Conservation (phyloP, 92 coral and sea anemone species). For the Nematostella vectensis region DNA sequence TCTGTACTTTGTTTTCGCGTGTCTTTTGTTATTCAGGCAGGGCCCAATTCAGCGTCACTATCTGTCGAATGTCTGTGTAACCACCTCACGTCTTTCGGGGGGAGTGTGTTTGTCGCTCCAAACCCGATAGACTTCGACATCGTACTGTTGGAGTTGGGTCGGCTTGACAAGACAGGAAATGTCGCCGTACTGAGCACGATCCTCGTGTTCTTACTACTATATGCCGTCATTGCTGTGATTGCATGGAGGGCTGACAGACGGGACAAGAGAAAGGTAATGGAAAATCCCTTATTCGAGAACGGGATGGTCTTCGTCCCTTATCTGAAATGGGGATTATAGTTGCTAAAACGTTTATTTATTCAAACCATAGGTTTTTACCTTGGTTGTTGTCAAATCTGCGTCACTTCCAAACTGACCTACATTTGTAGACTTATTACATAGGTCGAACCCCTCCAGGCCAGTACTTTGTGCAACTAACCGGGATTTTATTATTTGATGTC, state of each 20-base stretch:
- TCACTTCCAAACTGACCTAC: too few relatives aligned
- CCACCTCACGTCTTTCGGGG: constrained; percentile 85
- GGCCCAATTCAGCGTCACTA: constrained; percentile 22
- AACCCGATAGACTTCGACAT: constrained; percentile 66
- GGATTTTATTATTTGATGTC: too few relatives aligned
- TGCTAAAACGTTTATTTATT: too few relatives aligned
- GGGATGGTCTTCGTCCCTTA: too few relatives aligned
- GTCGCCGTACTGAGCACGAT: constrained; percentile 55
- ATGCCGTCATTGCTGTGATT: constrained; percentile 44
- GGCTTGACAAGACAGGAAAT: constrained; percentile 61
- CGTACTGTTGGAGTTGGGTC: constrained; percentile 38
- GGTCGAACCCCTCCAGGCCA: too few relatives aligned
- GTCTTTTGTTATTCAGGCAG: too few relatives aligned
- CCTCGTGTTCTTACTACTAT: constrained; percentile 34
- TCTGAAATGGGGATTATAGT: too few relatives aligned
- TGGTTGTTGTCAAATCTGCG: too few relatives aligned
- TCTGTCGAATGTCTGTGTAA: constrained; percentile 66
- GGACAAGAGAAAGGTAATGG: constrained; percentile 49
- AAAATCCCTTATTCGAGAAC: not conserved
- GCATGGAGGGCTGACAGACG: constrained; percentile 65
- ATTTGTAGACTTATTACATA: too few relatives aligned
- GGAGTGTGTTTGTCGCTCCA: constrained; percentile 63
- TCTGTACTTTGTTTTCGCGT: too few relatives aligned
- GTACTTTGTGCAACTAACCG: too few relatives aligned
- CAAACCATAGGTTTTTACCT: too few relatives aligned